These are phyloP conservation scores for Beroe forskalii DNA, from an alignment of 37 sponge, comb jelly and placozoan genomes.

Conservation along the genomic window DNA sequence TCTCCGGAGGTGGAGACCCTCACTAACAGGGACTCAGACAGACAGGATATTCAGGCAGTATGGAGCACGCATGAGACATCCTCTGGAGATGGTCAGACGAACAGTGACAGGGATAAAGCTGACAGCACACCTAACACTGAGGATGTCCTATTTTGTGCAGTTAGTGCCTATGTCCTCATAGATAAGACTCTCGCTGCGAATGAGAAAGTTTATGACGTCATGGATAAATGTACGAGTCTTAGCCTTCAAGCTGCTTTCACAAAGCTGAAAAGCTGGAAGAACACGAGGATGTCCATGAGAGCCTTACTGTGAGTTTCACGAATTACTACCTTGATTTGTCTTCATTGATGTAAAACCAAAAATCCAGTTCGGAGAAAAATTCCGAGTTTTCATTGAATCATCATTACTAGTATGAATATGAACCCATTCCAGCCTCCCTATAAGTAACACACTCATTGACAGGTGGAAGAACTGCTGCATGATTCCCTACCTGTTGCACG, in stretches of 20 bases:
- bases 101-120: background rate
- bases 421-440: no score
- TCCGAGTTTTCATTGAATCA: no score
- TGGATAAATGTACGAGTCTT: slow-evolving; percentile 1
- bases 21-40: background rate
- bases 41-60: background rate
- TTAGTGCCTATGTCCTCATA: slow-evolving; percentile 11
- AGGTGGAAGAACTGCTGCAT: slow-evolving; percentile 52
- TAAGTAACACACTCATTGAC: no score
- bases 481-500: slow-evolving; percentile 34
- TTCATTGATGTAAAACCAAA: no score
- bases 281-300: slow-evolving; percentile 17
- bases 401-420: no score
- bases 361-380: no score
- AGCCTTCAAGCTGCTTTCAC: slow-evolving; percentile 41
- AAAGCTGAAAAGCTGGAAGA: slow-evolving; percentile 45
- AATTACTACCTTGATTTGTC: no score
- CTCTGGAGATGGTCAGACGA: background rate
- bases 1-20: background rate
- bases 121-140: background rate
- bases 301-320: slow-evolving; percentile 6
- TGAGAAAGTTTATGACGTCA: background rate
- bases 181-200: background rate
- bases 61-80: background rate
- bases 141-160: background rate